Conservation (phyloP, 2,113 vertebrate genomes). For the Promerops cafer region DNA sequence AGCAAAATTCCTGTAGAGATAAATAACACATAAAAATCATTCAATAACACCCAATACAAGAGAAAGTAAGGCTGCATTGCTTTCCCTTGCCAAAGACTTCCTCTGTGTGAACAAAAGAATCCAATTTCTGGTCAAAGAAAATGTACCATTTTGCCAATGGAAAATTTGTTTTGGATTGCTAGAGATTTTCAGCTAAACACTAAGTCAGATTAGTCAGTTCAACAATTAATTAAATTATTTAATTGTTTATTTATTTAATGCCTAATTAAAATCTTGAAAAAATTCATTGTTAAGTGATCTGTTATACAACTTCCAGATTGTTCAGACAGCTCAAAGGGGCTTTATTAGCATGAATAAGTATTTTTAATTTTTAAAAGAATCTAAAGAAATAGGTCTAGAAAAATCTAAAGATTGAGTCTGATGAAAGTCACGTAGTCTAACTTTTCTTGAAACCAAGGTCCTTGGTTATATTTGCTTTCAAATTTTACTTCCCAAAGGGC, state of each 20-base stretch:
- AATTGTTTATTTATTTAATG: too few relatives aligned
- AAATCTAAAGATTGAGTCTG: neutral
- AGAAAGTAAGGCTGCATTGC: neutral
- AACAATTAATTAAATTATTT: neutral
- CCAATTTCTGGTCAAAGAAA: neutral
- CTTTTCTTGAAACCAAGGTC: neutral
- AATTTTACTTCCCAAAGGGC: neutral
- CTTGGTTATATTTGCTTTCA: neutral
- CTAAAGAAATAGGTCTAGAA: neutral
- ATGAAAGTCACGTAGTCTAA: neutral
- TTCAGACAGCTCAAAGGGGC: neutral
- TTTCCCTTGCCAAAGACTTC: neutral
- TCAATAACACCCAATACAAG: neutral
- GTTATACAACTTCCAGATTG: neutral
- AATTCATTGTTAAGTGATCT: neutral
- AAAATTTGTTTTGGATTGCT: neutral
- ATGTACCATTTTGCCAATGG: fast-evolving
- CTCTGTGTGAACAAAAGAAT: neutral
- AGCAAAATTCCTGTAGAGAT: neutral
- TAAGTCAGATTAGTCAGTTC: neutral
- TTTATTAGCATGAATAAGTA: neutral
- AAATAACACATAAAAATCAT: neutral
- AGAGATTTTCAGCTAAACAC: neutral
- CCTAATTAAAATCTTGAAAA: neutral
- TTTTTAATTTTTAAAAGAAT: neutral